Evolutionary conservation across 92 coral and sea anemone genomes (phyloP), one percentile per base, ranked within the genome.

Genomic region (Siderastrea siderea): DNA sequence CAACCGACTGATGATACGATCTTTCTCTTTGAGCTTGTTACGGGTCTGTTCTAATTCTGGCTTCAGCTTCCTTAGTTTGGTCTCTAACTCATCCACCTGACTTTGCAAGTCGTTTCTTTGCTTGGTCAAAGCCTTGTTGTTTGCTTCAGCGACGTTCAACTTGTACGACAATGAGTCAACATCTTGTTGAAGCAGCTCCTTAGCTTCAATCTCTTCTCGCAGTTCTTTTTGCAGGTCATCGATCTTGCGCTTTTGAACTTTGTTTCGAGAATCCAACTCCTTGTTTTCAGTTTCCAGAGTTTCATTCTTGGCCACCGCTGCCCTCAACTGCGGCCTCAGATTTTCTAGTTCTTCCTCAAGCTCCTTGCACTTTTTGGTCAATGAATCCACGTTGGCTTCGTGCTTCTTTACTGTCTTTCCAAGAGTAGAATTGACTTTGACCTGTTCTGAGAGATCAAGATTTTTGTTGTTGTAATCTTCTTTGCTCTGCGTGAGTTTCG

Each of bases 1-100:
- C 16, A 86, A 83, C 10, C 87, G 93, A 15, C 89, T 94, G 78
- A 90, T 91, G 19, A 86, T 77, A 53, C 98, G 94, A 13, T 95
- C 95, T 75, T 94, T 90, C 79, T 93, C 98, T 65, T 93, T 95
- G 11, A 95, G 91, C 88, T 95, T 95, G 86, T 93, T 95, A 45
- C 94, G 95, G 44, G 87, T 89, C 50, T 95, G 96, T 47, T 78
- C 92, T 1, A 95, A 75, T 50, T 95, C 98, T n/a, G 82, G 84
- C 68, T 93, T 95, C 68, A 93, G 80, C 53, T 92, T 88, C 48
- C 96, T 90, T 53, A 84, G 75, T 84, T 93, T 91, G 17, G 76
- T 80, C 54, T 95, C 91, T 6, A 88, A 76, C 11, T 84, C 94
- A 55, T 93, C 93, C 61, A 88, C 71, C 62, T 91, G 90, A 3